These are phyloP conservation scores for Decapterus maruadsi DNA, from an alignment of 2,797 vertebrate species.

Conservation along the genomic window DNA sequence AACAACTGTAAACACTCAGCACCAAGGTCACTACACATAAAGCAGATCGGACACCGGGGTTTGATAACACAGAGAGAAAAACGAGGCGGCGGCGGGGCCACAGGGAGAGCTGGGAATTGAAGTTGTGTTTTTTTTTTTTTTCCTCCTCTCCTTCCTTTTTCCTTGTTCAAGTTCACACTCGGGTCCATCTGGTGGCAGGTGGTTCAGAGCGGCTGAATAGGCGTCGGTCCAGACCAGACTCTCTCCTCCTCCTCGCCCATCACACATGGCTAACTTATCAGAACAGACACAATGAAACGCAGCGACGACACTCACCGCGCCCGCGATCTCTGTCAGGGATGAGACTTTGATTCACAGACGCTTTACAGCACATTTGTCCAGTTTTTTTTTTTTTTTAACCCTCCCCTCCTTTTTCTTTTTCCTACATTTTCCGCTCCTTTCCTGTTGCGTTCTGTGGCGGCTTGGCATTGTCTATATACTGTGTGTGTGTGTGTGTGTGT, in stretches of 20 bases:
- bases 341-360: constrained; percentile 68
- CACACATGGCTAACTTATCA: constrained; percentile 83
- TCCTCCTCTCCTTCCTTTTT: background rate
- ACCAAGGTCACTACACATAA: background rate
- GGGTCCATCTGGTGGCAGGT: constrained; percentile 70
- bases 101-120: constrained; percentile 44
- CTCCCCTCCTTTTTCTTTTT: constrained; percentile 9
- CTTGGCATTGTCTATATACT: constrained; percentile 71
- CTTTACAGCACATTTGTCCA: constrained; percentile 68
- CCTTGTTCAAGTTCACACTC: constrained; percentile 69
- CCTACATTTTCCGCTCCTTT: constrained; percentile 47
- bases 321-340: constrained; percentile 82
- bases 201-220: constrained; percentile 77
- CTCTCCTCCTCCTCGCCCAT: constrained; percentile 54
- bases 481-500: constrained; percentile 44
- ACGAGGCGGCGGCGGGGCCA: constrained; percentile 18
- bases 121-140: constrained; percentile 34
- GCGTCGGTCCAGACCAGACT: constrained; percentile 50
- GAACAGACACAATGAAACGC: constrained; percentile 75
- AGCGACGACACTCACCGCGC: constrained; percentile 63
- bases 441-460: constrained; percentile 46
- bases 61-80: constrained; percentile 52
- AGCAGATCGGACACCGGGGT: background rate
- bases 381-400: constrained; percentile 34
- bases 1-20: constrained; percentile 17